Evolutionary conservation across 2,797 vertebrate species (phyloP).

Genomic region (Dicrostonyx torquatus): DNA sequence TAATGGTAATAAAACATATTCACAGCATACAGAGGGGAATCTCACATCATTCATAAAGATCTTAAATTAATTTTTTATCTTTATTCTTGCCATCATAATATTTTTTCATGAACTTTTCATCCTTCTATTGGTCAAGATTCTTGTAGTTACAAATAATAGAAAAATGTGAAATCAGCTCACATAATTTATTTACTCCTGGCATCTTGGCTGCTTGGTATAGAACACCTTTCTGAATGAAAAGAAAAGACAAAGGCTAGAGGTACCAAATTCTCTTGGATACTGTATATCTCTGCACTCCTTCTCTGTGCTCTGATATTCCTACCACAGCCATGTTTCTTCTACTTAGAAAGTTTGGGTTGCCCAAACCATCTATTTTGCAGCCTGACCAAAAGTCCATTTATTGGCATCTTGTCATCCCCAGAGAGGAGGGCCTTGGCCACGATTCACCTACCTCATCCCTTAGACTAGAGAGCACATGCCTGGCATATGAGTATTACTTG

Average conservation of each 20-base stretch:
- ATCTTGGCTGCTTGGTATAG: neutral
- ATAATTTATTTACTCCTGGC: neutral
- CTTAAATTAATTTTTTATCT: neutral
- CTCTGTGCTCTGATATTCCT: neutral
- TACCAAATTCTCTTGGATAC: neutral
- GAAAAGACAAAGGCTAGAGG: neutral
- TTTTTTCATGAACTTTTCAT: neutral
- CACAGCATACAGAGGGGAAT: no score
- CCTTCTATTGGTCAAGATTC: neutral
- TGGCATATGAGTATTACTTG: neutral
- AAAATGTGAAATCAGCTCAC: neutral
- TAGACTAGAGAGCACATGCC: neutral
- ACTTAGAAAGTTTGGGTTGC: neutral
- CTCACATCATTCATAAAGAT: neutral
- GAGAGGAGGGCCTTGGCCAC: neutral
- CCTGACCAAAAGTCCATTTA: neutral
- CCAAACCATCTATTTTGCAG: neutral
- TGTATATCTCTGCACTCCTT: neutral
- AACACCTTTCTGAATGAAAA: neutral
- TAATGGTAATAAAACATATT: no score
- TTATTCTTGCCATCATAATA: neutral
- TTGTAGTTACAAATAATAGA: neutral
- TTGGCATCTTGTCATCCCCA: neutral
- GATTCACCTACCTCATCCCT: neutral
- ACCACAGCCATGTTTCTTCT: neutral